phyloP scores from a whole-genome alignment of 1,140 invertebrate genomes.

The Sinonovacula constricta region DNA sequence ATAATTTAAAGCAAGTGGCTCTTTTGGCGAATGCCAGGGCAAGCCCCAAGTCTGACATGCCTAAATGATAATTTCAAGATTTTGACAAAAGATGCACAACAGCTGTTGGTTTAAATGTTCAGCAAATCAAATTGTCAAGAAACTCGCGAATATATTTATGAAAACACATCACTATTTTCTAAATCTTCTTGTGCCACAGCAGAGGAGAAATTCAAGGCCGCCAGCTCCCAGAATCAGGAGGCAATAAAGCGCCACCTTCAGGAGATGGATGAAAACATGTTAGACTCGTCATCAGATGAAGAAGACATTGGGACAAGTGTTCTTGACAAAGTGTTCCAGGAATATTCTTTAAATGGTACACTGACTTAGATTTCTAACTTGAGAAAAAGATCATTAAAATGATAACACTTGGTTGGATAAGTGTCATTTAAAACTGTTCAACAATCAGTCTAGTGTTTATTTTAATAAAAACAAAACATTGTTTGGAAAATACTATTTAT shows the following conservation, averaged over 20 bases:
- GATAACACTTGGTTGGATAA: background rate
- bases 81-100: no score
- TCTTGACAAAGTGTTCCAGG: slow-evolving; percentile 66
- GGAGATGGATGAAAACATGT: slow-evolving; percentile 41
- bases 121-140: no score
- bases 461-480: background rate
- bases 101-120: no score
- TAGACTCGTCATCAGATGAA: slow-evolving; percentile 55
- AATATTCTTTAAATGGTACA: slow-evolving; percentile 66
- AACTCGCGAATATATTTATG: no score
- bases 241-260: slow-evolving; percentile 67
- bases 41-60: no score
- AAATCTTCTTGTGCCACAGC: no score
- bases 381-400: background rate
- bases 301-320: slow-evolving; percentile 69
- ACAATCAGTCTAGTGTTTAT: background rate
- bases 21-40: no score
- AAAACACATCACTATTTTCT: no score
- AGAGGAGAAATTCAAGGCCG: slow-evolving; percentile 68
- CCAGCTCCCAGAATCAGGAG: slow-evolving; percentile 65
- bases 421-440: background rate
- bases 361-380: slow-evolving; percentile 16
- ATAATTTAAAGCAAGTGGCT: no score
- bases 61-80: no score
- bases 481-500: background rate